Evolutionary conservation across 2,113 vertebrate species (phyloP).

Genomic region (Pungitius pungitius): DNA sequence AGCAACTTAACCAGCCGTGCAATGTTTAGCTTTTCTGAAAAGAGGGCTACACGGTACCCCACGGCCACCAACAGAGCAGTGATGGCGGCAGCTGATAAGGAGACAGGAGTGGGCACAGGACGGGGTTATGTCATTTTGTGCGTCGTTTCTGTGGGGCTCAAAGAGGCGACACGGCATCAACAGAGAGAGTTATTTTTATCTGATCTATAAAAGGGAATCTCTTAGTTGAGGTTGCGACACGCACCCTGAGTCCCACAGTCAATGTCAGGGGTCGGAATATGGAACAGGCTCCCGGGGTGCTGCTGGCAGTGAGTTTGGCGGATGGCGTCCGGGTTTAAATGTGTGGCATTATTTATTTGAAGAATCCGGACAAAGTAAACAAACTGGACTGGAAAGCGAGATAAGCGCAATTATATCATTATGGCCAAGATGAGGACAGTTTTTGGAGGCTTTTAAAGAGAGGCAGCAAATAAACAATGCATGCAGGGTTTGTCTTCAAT

Average conservation of each 20-base stretch:
- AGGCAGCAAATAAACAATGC: background rate
- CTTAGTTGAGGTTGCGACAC: slow-evolving; percentile 30
- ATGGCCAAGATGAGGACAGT: slow-evolving; percentile 5
- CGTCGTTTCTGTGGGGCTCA: slow-evolving; percentile 37
- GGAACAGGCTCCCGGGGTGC: slow-evolving; percentile 11
- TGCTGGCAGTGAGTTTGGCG: slow-evolving; percentile 25
- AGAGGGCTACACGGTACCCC: slow-evolving; percentile 1
- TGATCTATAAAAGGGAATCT: slow-evolving; percentile 51
- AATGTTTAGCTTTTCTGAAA: background rate
- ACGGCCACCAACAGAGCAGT: background rate
- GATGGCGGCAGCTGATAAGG: background rate
- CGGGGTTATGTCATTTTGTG: slow-evolving; percentile 16
- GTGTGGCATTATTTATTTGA: slow-evolving; percentile 51
- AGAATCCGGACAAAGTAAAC: slow-evolving; percentile 25
- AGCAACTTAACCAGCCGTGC: background rate
- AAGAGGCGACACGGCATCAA: slow-evolving; percentile 22
- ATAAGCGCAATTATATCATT: slow-evolving; percentile 19
- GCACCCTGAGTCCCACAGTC: slow-evolving; percentile 32
- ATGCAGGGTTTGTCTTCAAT: slow-evolving; percentile 12
- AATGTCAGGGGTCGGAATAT: slow-evolving; percentile 29
- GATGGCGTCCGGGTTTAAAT: slow-evolving; percentile 40
- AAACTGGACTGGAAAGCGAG: slow-evolving; percentile 20
- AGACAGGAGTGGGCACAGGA: slow-evolving; percentile 1
- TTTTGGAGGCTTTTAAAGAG: background rate
- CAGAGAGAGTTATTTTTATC: slow-evolving; percentile 56